A percentile compares a stretch with the other conserved stretches of the same genome.
phyloP scores from a whole-genome alignment of 2,113 vertebrate genomes.

The Empidonax traillii region DNA sequence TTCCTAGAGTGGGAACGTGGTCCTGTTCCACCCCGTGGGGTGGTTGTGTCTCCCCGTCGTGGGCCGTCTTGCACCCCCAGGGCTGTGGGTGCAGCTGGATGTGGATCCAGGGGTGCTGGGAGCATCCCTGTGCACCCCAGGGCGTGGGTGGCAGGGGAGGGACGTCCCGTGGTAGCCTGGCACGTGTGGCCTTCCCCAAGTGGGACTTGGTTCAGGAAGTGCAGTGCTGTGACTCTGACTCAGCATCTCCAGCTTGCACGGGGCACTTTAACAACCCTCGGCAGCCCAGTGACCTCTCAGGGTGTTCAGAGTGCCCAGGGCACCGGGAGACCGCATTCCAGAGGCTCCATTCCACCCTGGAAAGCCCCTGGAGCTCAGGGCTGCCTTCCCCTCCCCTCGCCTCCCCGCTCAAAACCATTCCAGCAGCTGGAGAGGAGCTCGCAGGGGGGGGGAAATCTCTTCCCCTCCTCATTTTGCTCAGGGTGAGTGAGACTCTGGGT shows the following conservation, averaged over 20 bases:
- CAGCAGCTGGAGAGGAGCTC: not conserved
- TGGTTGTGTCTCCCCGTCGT: rapidly evolving
- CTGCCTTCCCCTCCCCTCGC: not conserved
- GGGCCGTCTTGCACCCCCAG: not conserved
- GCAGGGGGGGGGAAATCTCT: not conserved
- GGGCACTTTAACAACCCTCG: not conserved
- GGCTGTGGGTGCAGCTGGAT: not conserved
- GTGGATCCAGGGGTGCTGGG: not conserved
- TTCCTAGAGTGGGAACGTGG: not conserved
- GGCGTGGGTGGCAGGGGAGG: not conserved
- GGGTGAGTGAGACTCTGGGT: not conserved
- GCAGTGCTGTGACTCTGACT: rapidly evolving
- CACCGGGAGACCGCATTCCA: not conserved
- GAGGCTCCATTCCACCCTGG: not conserved
- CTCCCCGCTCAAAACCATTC: not conserved
- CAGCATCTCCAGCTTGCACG: not conserved
- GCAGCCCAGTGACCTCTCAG: not conserved
- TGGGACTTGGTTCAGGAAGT: not conserved
- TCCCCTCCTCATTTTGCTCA: not conserved
- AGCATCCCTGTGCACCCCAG: not conserved
- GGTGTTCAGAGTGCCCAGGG: too few relatives aligned
- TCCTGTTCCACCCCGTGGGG: not conserved
- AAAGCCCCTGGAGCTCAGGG: not conserved
- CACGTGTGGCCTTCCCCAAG: not conserved
- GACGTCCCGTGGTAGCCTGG: rapidly evolving